Base-by-base conservation (phyloP, 1,140 invertebrate species). In the Drosophila erecta region DNA sequence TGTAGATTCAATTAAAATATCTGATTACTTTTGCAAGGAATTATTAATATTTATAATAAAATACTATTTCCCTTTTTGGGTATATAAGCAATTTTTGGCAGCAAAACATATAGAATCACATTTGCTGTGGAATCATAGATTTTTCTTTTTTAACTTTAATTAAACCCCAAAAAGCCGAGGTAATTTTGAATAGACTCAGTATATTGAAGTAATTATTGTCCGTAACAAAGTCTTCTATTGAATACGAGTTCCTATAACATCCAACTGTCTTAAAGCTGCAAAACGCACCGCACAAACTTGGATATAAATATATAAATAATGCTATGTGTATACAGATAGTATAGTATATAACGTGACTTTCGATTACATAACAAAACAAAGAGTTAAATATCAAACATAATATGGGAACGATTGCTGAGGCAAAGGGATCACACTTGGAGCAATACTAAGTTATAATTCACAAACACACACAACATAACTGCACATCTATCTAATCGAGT, bases 351-450 rank as follows among this genome's bases (percentile, higher is more conserved):
- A 40, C 50, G 41, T 40, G 38, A 61, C 22, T 66, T 69, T 61
- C 37, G 41, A 61, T 43, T 56, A 24, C 14, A 70, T 72, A 89
- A 89, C 67, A 89, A 22, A 81, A 66, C 56, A 74, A 64, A 79
- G 30, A 58, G 14, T 57, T 71, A 66, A 56, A 60, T 77, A 67
- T 60, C 64, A 80, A 84, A 84, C 65, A 79, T 61, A 85, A 85
- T 80, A 66, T 51, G 33, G 60, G n/a, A 74, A 64, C 47, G 20
- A 30, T 74, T 38, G 72, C 51, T 44, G 62, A 81, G 78, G 67
- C 81, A 77, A 80, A 35, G 51, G 79, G 75, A 86, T 86, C 83
- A 86, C 83, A 86, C 71, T 79, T 67, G 58, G 60, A 71, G 46
- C 58, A 86, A 86, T 87, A 86, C 84, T 59, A 60, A 59, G 66